Evolutionary conservation across 2,113 vertebrate species (phyloP).

Genomic region (Psittacula cyanocephala): DNA sequence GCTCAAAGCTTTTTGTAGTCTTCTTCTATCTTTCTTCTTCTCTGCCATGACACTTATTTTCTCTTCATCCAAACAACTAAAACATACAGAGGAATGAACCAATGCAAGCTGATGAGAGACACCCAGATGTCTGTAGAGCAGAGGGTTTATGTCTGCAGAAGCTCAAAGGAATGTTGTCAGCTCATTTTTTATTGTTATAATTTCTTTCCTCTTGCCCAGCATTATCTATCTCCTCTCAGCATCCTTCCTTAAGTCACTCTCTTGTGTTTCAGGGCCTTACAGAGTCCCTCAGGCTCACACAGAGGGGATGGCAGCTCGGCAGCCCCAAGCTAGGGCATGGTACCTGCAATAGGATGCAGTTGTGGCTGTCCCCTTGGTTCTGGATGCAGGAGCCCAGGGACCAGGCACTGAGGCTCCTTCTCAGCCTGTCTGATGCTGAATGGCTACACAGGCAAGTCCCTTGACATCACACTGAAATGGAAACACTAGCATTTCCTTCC

Average conservation of each 20-base stretch:
- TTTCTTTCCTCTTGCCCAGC: background rate
- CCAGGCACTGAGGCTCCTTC: background rate
- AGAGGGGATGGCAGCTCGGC: background rate
- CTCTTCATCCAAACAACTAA: background rate
- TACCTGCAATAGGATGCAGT: accelerated
- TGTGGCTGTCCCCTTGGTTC: background rate
- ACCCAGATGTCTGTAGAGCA: background rate
- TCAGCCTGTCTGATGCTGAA: background rate
- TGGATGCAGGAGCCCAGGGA: background rate
- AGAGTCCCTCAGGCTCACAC: background rate
- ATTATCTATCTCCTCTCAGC: background rate
- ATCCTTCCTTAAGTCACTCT: background rate
- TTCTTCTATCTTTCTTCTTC: background rate
- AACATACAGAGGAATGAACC: background rate
- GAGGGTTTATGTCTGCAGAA: background rate
- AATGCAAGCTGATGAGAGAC: background rate
- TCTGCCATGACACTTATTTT: conserved; percentile 1
- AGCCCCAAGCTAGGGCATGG: background rate
- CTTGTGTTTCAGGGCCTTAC: background rate
- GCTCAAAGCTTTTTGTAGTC: conserved; percentile 4
- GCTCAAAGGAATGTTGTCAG: background rate
- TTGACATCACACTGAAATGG: background rate
- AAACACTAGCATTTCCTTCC: background rate
- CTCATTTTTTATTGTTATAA: background rate
- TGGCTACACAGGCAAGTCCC: background rate